Base-by-base conservation (phyloP, 2,113 vertebrate genomes). In the Pterocles gutturalis region DNA sequence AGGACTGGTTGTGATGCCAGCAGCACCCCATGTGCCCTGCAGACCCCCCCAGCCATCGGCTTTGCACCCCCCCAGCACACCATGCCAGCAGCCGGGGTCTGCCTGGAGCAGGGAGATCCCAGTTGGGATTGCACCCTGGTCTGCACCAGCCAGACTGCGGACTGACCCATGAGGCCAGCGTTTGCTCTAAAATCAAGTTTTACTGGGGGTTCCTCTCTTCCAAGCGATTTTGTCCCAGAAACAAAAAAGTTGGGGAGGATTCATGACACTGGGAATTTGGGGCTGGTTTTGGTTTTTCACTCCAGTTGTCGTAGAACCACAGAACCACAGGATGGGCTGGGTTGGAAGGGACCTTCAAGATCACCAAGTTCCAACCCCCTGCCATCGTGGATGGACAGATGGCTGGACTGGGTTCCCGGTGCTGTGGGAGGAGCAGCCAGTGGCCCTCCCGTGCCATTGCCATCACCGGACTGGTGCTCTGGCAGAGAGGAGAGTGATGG, bases 391-490 rank as follows among this genome's bases (percentile, higher is more conserved):
- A 18, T 7, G 28, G 41, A 34, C 0, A 8, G n/a, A 24, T 11
- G 13, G 41, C 41, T 41, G 12, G n/a, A 38, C 2, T 3, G 2
- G 31, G 54, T 18, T 33, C 29, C 17, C 16, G 73, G 49, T 2
- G 5, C 26, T 17, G 36, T 16, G 6, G 43, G 36, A 49, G 53
- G 29, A 57, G 31, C 16, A 22, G 34, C 46, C n/a, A 2, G 71
- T 8, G 60, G 17, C 24, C 33, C 4, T 62, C 49, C 34, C 1
- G 5, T 55, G 79, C 11, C 11, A 15, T 13, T 22, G 38, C 22
- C 2, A 4, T 24, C 43, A 7, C 43, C 5, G 4, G 22, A 5
- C 12, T 4, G 1, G 6, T 6, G 48, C 28, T 25, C 51, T 13
- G 13, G 49, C 18, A 26, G n/a, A 11, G 69, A 48, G 18, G 48